Base-by-base conservation (phyloP, 2,113 vertebrate species). In the Cervus canadensis region DNA sequence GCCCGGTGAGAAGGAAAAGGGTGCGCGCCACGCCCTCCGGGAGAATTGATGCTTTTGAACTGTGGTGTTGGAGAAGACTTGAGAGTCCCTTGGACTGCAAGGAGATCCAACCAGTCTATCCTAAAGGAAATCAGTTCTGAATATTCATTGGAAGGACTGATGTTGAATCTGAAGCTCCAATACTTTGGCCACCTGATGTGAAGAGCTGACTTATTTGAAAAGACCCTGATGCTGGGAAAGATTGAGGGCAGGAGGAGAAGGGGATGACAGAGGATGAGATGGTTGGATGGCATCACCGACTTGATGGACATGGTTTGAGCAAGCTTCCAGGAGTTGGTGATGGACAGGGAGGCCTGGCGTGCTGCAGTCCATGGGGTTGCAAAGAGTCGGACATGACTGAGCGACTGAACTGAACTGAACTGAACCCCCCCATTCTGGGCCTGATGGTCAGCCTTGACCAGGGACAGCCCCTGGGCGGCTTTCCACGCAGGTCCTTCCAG, bases 21-120 rank as follows among this genome's bases (percentile, higher is more conserved):
- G 62, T n/a, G 15, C 4, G 6, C 4, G 62, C 33, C 1, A 1
- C 1, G 4, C 64, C 17, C 33, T 8, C 62, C 2, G 7, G 64
- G 64, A 36, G 33, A 67, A n/a, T 5, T n/a, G 33, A 36, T 5
- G 17, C 33, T 67, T 21, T 4, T 21, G 33, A 21, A 21, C 64
- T 36, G 64, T 2, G 8, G 64, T 36, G n/a, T 1, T 67, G 33
- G 64, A 36, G 64, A 67, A 36, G 33, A 67, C 33, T n/a, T 21
- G 33, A 67, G 33, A 67, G 64, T 36, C 64, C 62, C 33, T 21
- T 67, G n/a, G 33, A 21, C 33, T 36, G 33, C 64, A 67, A 36
- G 17, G 64, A 67, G 8, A 2, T 21, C 33, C 64, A 36, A 4
- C 33, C 64, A 67, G 64, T 67, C 64, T 2, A 67, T 21, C 17